Percentiles rank a stretch among this genome's conserved stretches.
Evolutionary conservation across 2,797 vertebrate genomes (phyloP).

Genomic region (Enteromius fasciolatus): DNA sequence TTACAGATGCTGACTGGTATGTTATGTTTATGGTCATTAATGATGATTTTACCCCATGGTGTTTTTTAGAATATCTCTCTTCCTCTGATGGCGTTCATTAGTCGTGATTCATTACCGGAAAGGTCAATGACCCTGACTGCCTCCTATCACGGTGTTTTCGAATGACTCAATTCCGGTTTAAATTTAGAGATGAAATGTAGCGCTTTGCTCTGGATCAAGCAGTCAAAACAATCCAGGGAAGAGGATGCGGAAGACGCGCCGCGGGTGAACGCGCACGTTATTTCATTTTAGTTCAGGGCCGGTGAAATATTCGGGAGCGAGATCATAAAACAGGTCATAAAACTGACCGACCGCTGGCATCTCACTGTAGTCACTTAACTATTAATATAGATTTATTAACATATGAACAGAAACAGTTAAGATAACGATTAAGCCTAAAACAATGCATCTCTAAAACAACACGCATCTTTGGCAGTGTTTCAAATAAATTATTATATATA

Average conservation of each 20-base stretch:
- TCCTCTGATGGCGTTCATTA: conserved; percentile 71
- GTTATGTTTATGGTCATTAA: conserved; percentile 3
- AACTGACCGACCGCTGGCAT: not conserved
- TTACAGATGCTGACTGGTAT: not conserved
- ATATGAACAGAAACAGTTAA: not conserved
- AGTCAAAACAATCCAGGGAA: conserved; percentile 87
- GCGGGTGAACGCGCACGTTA: conserved; percentile 68
- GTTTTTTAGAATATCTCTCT: conserved; percentile 29
- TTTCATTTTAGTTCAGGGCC: conserved; percentile 72
- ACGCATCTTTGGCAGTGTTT: not conserved
- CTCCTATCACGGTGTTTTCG: conserved; percentile 80
- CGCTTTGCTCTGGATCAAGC: conserved; percentile 74
- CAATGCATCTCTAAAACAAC: not conserved
- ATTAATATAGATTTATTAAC: not conserved
- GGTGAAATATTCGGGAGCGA: not conserved
- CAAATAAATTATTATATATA: not conserved
- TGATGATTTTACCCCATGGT: conserved; percentile 7
- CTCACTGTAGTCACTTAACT: not conserved
- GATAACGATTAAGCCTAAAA: not conserved
- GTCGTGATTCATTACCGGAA: conserved; percentile 74
- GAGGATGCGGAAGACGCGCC: conserved; percentile 76
- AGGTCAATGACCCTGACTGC: conserved; percentile 75
- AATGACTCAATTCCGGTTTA: conserved; percentile 85
- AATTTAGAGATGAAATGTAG: conserved; percentile 80
- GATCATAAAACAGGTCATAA: conserved; percentile 8